These are phyloP conservation scores for Andinoacara biseriatus DNA, from an alignment of 2,113 vertebrate genomes.

Conservation along the genomic window DNA sequence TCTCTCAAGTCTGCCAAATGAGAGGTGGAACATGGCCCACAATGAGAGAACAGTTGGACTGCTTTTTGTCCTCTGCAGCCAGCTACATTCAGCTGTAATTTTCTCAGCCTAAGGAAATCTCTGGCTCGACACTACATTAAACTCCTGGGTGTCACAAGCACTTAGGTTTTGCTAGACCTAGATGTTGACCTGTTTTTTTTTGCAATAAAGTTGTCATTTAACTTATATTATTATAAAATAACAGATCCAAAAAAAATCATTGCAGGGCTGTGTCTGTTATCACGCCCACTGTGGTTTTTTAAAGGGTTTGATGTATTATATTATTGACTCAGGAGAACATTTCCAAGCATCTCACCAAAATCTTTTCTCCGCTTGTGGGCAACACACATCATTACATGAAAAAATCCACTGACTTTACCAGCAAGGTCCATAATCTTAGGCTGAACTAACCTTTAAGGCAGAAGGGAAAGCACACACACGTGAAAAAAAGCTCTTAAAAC, in stretches of 20 bases:
- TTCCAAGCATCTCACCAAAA: too few species aligned
- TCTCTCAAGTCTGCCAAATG: conserved; percentile 40
- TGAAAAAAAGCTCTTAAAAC: too few species aligned
- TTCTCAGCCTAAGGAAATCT: not conserved
- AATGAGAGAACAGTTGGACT: conserved; percentile 23
- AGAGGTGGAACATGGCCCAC: conserved; percentile 32
- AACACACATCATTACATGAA: too few species aligned
- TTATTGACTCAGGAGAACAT: not conserved
- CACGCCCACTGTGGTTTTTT: not conserved
- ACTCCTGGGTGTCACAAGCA: not conserved
- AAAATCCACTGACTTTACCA: too few species aligned
- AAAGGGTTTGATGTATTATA: not conserved
- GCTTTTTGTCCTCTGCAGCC: conserved; percentile 9
- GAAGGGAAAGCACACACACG: too few species aligned
- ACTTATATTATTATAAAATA: not conserved
- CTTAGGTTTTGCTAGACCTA: not conserved
- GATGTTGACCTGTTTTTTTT: not conserved
- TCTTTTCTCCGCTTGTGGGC: too few species aligned
- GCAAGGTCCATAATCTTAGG: too few species aligned
- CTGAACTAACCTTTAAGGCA: too few species aligned
- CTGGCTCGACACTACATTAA: not conserved
- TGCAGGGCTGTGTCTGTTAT: not conserved
- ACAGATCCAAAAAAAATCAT: not conserved
- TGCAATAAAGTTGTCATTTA: not conserved
- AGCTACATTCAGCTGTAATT: conserved; percentile 13